phyloP scores from a whole-genome alignment of 2,888 invertebrate genomes.

The Ligdia adustata region DNA sequence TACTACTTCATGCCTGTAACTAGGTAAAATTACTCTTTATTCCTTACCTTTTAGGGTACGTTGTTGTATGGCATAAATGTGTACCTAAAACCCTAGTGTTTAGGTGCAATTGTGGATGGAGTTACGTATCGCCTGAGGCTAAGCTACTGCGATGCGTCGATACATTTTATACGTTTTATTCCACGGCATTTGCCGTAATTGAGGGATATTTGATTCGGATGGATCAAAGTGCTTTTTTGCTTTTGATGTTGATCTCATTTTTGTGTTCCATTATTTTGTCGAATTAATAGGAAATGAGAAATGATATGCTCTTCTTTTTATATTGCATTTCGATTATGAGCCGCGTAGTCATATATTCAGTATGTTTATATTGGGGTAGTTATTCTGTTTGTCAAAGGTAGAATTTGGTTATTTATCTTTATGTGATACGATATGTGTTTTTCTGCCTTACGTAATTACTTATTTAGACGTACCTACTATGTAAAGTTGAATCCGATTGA shows the following conservation, averaged over 20 bases:
- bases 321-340: too few species aligned
- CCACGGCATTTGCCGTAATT: conserved; percentile 28
- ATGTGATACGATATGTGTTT: too few species aligned
- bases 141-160: conserved; percentile 22
- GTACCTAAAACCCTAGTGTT: conserved; percentile 38
- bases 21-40: neutral
- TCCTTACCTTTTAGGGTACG: conserved; percentile 13
- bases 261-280: conserved; percentile 7
- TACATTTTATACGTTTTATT: conserved; percentile 29
- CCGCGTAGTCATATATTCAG: too few species aligned
- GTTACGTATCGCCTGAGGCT: conserved; percentile 34
- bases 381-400: too few species aligned
- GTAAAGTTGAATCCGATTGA: too few species aligned
- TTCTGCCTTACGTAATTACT: too few species aligned
- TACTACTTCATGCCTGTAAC: conserved; percentile 25
- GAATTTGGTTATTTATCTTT: too few species aligned
- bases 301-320: too few species aligned
- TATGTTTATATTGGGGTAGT: too few species aligned
- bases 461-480: too few species aligned
- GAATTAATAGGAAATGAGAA: neutral
- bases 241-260: conserved; percentile 18
- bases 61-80: conserved; percentile 23
- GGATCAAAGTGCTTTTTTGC: conserved; percentile 31
- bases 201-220: conserved; percentile 31
- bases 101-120: conserved; percentile 28